These are phyloP conservation scores for Scomber colias DNA, from an alignment of 2,113 vertebrate genomes.

Conservation along the genomic window DNA sequence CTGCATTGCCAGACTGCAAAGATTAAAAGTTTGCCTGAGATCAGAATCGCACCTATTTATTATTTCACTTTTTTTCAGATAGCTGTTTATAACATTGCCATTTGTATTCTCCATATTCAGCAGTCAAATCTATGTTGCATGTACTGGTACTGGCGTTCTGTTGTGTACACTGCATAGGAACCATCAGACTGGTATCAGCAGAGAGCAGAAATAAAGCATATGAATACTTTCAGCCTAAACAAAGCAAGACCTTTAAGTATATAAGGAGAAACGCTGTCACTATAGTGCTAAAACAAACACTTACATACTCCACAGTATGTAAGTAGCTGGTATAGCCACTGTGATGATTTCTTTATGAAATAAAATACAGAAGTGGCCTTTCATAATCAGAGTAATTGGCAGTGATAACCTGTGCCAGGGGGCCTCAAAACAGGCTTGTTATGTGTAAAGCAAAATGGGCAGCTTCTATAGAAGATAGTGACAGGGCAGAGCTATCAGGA, in stretches of 20 bases:
- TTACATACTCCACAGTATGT: not conserved
- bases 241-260: no score
- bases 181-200: no score
- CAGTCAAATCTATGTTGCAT: not conserved
- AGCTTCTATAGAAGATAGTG: not conserved
- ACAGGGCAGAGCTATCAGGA: conserved; percentile 5
- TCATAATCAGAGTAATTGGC: conserved; percentile 46
- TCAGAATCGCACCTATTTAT: not conserved
- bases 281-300: not conserved
- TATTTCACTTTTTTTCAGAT: not conserved
- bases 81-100: not conserved
- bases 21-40: not conserved
- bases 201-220: no score
- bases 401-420: conserved; percentile 36
- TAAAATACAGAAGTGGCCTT: conserved; percentile 17
- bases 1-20: conserved; percentile 15
- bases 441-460: conserved; percentile 25
- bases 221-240: no score
- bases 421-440: conserved; percentile 20
- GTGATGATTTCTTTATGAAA: conserved; percentile 13
- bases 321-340: not conserved
- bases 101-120: no score
- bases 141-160: no score
- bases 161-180: no score
- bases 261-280: not conserved